Evolutionary conservation across 1,140 invertebrate genomes (phyloP).

Genomic region (Pseudomyrmex pallidus): DNA sequence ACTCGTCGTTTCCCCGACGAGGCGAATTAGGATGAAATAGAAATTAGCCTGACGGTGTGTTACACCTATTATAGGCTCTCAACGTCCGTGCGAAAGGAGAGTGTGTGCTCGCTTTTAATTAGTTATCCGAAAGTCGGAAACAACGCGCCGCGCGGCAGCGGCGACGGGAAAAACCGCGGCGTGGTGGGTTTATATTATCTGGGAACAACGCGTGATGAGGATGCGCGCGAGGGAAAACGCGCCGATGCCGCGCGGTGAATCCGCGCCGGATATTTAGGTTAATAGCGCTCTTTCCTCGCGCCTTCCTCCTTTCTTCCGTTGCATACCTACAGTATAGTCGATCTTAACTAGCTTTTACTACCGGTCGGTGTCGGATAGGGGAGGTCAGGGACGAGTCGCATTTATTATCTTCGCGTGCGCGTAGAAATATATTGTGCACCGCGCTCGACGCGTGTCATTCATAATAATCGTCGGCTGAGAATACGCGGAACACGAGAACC

Average conservation of each 20-base stretch:
- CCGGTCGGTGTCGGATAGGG: background rate
- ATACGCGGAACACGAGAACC: too few relatives aligned
- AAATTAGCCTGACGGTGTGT: conserved; percentile 33
- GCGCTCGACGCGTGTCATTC: background rate
- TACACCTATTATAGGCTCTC: conserved; percentile 14
- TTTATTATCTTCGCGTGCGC: conserved; percentile 19
- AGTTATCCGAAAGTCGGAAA: conserved; percentile 77
- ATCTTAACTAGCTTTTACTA: conserved; percentile 65
- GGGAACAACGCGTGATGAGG: conserved; percentile 35
- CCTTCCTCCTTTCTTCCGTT: conserved; percentile 47
- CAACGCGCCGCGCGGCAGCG: background rate
- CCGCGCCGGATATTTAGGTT: conserved; percentile 67
- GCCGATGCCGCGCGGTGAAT: conserved; percentile 17
- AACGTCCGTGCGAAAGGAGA: conserved; percentile 75
- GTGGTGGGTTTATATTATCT: conserved; percentile 24
- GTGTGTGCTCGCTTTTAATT: conserved; percentile 71
- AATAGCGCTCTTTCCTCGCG: conserved; percentile 55
- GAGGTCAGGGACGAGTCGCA: conserved; percentile 61
- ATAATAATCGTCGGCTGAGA: background rate
- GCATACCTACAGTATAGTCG: background rate
- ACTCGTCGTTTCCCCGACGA: conserved; percentile 27
- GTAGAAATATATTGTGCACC: background rate
- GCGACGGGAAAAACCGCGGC: conserved; percentile 55
- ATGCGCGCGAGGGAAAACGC: conserved; percentile 54
- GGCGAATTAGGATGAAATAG: conserved; percentile 62